phyloP scores from a whole-genome alignment of 2,113 vertebrate species.

The Saguinus midas region DNA sequence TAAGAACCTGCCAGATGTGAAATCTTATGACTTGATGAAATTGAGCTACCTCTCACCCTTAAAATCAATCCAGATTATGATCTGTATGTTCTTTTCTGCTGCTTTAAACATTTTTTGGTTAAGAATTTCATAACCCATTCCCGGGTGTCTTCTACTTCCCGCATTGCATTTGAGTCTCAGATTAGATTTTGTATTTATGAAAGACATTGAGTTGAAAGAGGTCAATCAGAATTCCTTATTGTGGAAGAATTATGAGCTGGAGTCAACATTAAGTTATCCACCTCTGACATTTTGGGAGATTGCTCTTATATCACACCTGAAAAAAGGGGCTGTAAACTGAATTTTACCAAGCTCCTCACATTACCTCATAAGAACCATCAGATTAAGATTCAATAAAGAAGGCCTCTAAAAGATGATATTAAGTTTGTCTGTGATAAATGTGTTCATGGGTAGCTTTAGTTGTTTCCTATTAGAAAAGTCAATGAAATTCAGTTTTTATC shows the following conservation, averaged over 20 bases:
- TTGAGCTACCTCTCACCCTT: not conserved
- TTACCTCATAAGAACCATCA: not conserved
- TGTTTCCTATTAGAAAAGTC: not conserved
- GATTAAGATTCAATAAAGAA: conserved; percentile 14
- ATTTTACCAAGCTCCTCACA: not conserved
- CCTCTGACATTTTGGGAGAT: conserved; percentile 45
- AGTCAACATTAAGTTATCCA: not conserved
- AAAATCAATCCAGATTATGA: not conserved
- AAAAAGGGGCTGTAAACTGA: not conserved
- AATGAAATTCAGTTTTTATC: not conserved
- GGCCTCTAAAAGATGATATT: not conserved
- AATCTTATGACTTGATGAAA: not conserved
- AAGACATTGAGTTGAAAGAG: conserved; percentile 2
- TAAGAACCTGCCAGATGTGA: not conserved
- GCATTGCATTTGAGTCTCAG: not conserved
- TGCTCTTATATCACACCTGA: conserved; percentile 4
- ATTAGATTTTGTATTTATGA: conserved; percentile 53
- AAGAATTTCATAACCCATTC: not conserved
- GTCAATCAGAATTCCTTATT: conserved; percentile 25
- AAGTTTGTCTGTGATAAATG: not conserved
- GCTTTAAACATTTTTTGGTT: not conserved
- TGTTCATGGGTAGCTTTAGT: not conserved
- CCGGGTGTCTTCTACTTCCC: not conserved
- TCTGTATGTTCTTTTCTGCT: not conserved
- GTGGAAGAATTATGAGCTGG: not conserved